Base-by-base conservation (phyloP, 2,888 invertebrate species). In the Meganola albula region DNA sequence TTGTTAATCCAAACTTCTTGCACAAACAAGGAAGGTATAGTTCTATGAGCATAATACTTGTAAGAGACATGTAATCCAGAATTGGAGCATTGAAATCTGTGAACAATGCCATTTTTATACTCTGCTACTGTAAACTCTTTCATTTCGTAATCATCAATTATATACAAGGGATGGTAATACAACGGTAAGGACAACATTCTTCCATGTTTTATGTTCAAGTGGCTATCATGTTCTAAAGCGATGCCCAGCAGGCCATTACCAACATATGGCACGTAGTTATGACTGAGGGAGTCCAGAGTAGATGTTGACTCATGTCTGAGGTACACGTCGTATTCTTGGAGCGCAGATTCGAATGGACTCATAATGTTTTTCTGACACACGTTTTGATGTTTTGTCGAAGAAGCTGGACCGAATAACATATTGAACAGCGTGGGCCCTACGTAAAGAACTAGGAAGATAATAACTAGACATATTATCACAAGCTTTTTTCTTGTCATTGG, bases 1-100 rank as follows among this genome's bases (percentile, higher is more conserved):
- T 96, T 95, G 14, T 89, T 89, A 1, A 96, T 82, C 61, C 89
- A 89, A 33, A 96, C 89, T 63, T 94, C 93, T 73, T 96, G 96
- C 18, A 95, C 91, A 53, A 96, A 88, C 31, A 96, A 76, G 16
- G 91, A 90, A 2, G 95, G 94, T 34, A 93, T 88, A 4, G 90
- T 90, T 53, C 95, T 88, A 68, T 95, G 95, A 4, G 95, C 93
- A 66, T 93, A 95, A 70, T 92, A 91, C 44, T 90, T 88, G 57
- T 90, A 90, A 1, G 89, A 87, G 3, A 90, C 84, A 52, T 90
- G 88, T 51, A 90, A 82, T 10, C 89, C 89, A 37, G 88, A 87
- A 47, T 87, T 82, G 42, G 90, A 89, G 57, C 93, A 93, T 63
- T 92, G 91, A 74, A 89, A 91, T 59, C 90, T 88, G 43, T 88